Base-by-base conservation (phyloP, 2,888 invertebrate genomes). In the Rosalia funebris region DNA sequence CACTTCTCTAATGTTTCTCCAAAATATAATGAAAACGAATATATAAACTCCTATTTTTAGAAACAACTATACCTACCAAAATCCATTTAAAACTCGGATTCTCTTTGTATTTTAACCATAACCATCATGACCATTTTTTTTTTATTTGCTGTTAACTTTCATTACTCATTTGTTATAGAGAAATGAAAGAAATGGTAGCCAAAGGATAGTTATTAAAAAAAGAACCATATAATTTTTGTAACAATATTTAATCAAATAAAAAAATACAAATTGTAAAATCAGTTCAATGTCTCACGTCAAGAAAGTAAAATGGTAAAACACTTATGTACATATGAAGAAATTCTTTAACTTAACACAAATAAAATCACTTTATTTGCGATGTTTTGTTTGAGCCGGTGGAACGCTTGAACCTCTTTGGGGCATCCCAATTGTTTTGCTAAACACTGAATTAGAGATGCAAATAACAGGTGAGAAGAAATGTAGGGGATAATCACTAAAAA, bases 401-500 rank as follows among this genome's bases (percentile, higher is more conserved):
- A 1, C 5, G 1, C 16, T 53, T 15, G 16, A 2, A 31, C 11
- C 42, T 44, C 44, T 61, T 17, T 62, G 57, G 1, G 64, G 42
- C 14, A 25, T 59, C 5, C 83, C 81, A 63, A 86, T 84, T 4
- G 85, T 84, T 71, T 85, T 86, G 53, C 89, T 88, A 76, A 93
- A 91, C 77, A 92, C 82, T 1, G 88, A 84, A 82, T 95, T 94
- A 1, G 93, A 92, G 66, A 94, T 86, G 59, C 89, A 88, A 62
- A 94, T 91, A 42, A 93, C 94, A 0, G 92, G 91, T 11, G 94
- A 91, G 80, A 95, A 95, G 19, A 95, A 80, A 65, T 89, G 88
- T 10, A 93, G 81, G 0, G 91, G 90, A 73, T 87, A 88, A 66
- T 90, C 88, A 71, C 92, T 92, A 81, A 36, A 84, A 84, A 31